Conservation (phyloP, 2,888 invertebrate species). For the Volucella inflata region DNA sequence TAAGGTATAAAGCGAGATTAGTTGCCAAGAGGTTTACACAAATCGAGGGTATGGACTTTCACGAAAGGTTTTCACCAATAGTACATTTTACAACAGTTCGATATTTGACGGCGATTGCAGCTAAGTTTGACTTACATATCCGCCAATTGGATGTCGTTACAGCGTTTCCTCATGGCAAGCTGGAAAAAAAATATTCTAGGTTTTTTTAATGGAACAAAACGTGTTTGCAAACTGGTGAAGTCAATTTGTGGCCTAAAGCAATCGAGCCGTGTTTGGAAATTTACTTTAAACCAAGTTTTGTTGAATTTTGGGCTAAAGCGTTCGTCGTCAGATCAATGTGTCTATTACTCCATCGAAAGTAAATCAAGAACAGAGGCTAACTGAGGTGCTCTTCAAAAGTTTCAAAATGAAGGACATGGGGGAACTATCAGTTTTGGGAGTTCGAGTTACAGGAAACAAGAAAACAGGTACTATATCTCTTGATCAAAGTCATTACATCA, state of each 20-base stretch:
- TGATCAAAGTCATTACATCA: constrained; percentile 61
- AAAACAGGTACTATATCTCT: constrained; percentile 50
- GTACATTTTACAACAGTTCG: too few species aligned
- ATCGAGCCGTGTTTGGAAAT: constrained; percentile 49
- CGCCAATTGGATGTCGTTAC: constrained; percentile 20
- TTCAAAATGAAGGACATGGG: constrained; percentile 8
- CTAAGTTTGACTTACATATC: constrained; percentile 2
- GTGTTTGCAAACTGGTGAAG: constrained; percentile 56
- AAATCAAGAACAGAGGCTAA: constrained; percentile 37
- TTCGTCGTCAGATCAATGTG: constrained; percentile 27
- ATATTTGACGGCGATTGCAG: too few species aligned
- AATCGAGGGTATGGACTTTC: too few species aligned
- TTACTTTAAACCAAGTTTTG: constrained; percentile 34
- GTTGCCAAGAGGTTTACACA: too few species aligned
- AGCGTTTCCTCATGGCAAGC: constrained; percentile 12
- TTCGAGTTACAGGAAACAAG: constrained; percentile 54
- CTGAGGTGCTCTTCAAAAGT: constrained; percentile 28
- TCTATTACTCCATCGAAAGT: background rate
- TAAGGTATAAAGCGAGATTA: too few species aligned
- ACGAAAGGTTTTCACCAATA: too few species aligned
- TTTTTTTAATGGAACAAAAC: constrained; percentile 45
- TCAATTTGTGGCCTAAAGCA: constrained; percentile 50
- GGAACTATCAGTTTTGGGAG: constrained; percentile 51
- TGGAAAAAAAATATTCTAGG: constrained; percentile 1
- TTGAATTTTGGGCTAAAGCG: constrained; percentile 15